Conservation (phyloP, 2,797 vertebrate species). For the Phylloscopus collybita region DNA sequence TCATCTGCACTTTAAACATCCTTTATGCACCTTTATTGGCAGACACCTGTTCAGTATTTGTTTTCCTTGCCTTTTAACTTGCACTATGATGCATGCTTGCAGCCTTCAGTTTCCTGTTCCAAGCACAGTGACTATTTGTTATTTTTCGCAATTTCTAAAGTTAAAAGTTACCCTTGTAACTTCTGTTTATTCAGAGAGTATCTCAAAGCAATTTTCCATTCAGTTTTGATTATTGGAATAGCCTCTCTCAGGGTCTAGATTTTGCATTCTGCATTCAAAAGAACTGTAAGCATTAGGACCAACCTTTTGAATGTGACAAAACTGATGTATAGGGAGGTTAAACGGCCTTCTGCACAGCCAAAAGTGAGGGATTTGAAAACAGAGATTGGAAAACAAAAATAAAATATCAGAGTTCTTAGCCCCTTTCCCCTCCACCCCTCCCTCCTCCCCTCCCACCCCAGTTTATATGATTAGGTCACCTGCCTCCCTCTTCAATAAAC, state of each 20-base stretch:
- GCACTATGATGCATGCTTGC: neutral
- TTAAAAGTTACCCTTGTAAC: neutral
- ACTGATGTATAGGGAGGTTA: neutral
- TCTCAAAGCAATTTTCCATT: neutral
- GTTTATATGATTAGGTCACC: neutral
- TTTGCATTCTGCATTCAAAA: neutral
- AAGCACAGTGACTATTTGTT: neutral
- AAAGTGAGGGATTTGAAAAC: neutral
- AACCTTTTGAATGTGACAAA: neutral
- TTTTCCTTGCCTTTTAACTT: neutral
- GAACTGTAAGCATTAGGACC: neutral
- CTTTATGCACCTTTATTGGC: neutral
- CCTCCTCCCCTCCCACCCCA: accelerated
- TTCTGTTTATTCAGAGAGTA: neutral
- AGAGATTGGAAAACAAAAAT: neutral
- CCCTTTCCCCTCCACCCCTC: neutral
- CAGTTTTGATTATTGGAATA: neutral
- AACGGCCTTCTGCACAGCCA: neutral
- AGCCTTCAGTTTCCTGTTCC: neutral
- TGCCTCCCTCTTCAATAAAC: neutral
- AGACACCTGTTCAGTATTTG: neutral
- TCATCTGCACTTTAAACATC: neutral
- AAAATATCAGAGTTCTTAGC: neutral
- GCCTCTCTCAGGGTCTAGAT: neutral
- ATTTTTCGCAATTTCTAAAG: neutral